These are phyloP conservation scores for Trachelus troglodyta DNA, from an alignment of 2,888 invertebrate genomes.

Conservation along the genomic window DNA sequence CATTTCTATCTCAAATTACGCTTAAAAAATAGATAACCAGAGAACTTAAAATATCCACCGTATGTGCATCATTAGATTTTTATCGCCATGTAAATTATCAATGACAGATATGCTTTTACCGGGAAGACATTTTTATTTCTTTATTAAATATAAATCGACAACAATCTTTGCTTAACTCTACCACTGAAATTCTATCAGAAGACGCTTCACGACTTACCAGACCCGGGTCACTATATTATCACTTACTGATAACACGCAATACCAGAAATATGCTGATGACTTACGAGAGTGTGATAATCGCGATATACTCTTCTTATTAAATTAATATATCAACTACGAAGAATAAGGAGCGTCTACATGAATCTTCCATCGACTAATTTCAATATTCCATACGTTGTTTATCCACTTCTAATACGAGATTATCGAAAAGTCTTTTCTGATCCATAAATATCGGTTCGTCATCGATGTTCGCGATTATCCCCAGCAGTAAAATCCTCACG, in stretches of 20 bases:
- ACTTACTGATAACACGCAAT: conserved; percentile 14
- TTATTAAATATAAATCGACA: neutral
- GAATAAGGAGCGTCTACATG: neutral
- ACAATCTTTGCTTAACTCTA: neutral
- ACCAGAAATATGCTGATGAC: conserved; percentile 5
- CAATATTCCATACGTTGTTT: neutral
- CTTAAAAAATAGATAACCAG: neutral
- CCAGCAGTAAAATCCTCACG: neutral
- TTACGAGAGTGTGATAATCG: neutral
- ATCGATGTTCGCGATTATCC: neutral
- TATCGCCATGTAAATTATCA: neutral
- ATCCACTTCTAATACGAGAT: neutral
- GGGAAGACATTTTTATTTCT: neutral
- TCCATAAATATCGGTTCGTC: too few relatives aligned
- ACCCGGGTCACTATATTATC: conserved; percentile 22
- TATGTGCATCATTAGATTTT: neutral
- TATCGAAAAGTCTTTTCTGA: neutral
- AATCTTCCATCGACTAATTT: neutral
- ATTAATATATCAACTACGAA: neutral
- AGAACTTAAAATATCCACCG: neutral
- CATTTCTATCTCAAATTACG: neutral
- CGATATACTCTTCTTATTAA: neutral
- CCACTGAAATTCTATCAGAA: neutral
- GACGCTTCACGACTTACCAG: conserved; percentile 5
- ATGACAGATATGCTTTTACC: neutral